Evolutionary conservation across 2,113 vertebrate genomes (phyloP).

Genomic region (Pteronura brasiliensis): DNA sequence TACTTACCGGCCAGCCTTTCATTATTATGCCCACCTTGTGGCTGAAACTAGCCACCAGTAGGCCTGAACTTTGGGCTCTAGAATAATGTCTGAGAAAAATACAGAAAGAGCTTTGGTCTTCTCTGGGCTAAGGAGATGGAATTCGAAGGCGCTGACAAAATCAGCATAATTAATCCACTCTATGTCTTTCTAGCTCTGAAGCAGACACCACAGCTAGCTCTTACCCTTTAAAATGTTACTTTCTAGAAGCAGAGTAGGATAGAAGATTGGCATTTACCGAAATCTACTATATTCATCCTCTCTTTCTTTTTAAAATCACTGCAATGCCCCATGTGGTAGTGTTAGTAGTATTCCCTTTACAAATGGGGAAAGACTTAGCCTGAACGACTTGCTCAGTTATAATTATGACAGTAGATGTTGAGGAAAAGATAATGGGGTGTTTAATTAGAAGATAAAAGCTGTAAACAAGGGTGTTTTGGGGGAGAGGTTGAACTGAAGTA

Average conservation of each 20-base stretch:
- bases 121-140: background rate
- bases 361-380: background rate
- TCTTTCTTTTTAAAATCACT: background rate
- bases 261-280: background rate
- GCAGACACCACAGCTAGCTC: background rate
- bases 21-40: background rate
- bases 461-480: background rate
- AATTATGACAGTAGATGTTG: background rate
- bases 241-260: background rate
- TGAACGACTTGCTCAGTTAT: background rate
- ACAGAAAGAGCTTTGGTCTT: background rate
- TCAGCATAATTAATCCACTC: background rate
- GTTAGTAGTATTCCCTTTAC: background rate
- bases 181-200: background rate
- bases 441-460: background rate
- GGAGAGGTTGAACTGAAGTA: background rate
- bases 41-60: background rate
- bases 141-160: background rate
- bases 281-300: background rate
- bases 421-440: background rate
- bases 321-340: background rate
- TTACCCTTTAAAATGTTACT: background rate
- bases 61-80: background rate
- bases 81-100: background rate
- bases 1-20: background rate